A percentile compares a stretch with the other conserved stretches of the same genome.
These are phyloP conservation scores for Epicauta chinensis DNA, from an alignment of 1,140 invertebrate genomes.

Conservation along the genomic window DNA sequence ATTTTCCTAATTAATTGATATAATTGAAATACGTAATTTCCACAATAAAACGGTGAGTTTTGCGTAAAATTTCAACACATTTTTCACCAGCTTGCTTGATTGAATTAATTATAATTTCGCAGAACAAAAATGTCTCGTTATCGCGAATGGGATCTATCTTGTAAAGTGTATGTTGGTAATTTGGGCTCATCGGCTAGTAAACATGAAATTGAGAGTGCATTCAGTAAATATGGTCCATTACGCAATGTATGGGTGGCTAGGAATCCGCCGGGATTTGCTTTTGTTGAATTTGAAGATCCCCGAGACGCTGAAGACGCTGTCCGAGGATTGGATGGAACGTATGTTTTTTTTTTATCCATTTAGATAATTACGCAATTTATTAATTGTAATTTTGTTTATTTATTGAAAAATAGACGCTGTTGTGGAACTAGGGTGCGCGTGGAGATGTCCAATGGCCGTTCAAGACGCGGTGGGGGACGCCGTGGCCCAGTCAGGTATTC, in stretches of 20 bases:
- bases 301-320: conserved; percentile 97
- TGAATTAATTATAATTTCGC: not conserved
- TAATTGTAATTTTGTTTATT: not conserved
- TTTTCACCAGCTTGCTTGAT: too few relatives aligned
- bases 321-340: conserved; percentile 91
- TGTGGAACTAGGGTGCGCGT: conserved; percentile 78
- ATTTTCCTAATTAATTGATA: too few relatives aligned
- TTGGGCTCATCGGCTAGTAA: conserved; percentile 86
- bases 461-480: conserved; percentile 57
- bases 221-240: conserved; percentile 90
- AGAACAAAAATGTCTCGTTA: conserved; percentile 59
- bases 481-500: conserved; percentile 48
- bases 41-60: too few relatives aligned
- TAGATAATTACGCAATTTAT: not conserved
- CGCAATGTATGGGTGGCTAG: conserved; percentile 96
- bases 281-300: conserved; percentile 97
- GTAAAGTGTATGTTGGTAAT: conserved; percentile 99
- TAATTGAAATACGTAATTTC: too few relatives aligned
- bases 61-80: too few relatives aligned
- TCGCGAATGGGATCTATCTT: conserved; percentile 87
- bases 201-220: conserved; percentile 86
- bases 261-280: conserved; percentile 93
- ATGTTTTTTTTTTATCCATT: conserved; percentile 44
- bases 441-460: conserved; percentile 82
- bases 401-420: conserved; percentile 56